Base-by-base conservation (phyloP, 2,113 vertebrate genomes). In the Cynocephalus volans region DNA sequence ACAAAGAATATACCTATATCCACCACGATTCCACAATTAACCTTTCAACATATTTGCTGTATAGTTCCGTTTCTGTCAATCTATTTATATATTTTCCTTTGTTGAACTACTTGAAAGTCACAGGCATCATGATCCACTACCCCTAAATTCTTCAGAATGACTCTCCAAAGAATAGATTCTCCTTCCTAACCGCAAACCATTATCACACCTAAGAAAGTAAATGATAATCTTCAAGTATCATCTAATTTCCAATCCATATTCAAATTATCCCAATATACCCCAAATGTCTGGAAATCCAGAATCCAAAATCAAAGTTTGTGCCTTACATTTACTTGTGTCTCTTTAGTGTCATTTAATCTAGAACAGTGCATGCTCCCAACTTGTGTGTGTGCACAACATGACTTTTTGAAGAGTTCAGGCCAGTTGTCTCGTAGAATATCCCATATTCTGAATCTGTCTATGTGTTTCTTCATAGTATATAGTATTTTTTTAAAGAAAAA, bases 381-480 rank as follows among this genome's bases (percentile, higher is more conserved):
- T 77, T 54, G 17, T 31, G 23, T 58, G 17, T n/a, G 15, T 92
- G 36, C 41, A 41, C 41, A 41, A 67, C 33, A 54, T 84, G 65
- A 73, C 28, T 92, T 93, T 93, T 76, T 75, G 69, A 96, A 95
- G 87, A 79, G 21, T 67, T 73, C n/a, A n/a, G 58, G n/a, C 28
- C 31, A 45, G 67, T 80, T 64, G 11, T 85, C 56, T 65, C 89
- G 19, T 56, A 96, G 86, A 58, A 56, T 70, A 85, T 36, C n/a
- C 14, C 26, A 41, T 72, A 89, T 95, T 60, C 65, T 73, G 48
- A 88, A 82, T 92, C 76, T 81, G 17, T 60, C 56, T 19, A 36
- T 56, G 54, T 79, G 31, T 73, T 83, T 87, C 65, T 67, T 69
- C 28, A 31, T 33, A 28, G 48, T 18, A 23, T 50, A 84, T 8